Evolutionary conservation across 2,888 invertebrate genomes (phyloP).

Genomic region (Cryptocephalus moraei): DNA sequence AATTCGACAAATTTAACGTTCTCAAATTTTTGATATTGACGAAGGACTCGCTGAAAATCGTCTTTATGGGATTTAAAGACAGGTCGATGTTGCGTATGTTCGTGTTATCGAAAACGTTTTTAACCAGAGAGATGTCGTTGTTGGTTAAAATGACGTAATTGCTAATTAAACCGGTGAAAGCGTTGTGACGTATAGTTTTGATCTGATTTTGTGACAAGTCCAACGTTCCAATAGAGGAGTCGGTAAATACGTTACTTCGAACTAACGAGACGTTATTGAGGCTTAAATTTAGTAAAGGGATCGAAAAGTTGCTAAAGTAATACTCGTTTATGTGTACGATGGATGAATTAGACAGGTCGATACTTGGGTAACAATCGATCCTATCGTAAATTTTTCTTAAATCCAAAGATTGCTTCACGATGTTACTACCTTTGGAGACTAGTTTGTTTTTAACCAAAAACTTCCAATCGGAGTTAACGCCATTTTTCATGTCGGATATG

Average conservation of each 20-base stretch:
- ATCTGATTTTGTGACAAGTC: conserved; percentile 6
- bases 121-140: conserved; percentile 1
- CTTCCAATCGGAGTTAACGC: neutral
- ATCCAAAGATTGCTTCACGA: neutral
- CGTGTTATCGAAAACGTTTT: conserved; percentile 1
- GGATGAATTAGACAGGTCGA: conserved; percentile 8
- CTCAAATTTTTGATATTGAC: neutral
- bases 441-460: neutral
- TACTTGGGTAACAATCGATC: neutral
- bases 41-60: conserved; percentile 3
- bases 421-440: neutral
- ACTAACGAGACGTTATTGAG: conserved; percentile 2
- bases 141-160: neutral
- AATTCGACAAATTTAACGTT: conserved; percentile 3
- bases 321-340: conserved; percentile 3
- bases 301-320: neutral
- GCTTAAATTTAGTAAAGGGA: conserved; percentile 4
- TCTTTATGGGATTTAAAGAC: conserved; percentile 4
- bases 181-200: neutral
- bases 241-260: conserved; percentile 1
- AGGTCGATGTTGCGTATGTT: conserved; percentile 2
- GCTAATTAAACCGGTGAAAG: conserved; percentile 1
- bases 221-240: neutral
- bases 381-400: neutral
- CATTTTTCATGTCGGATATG: neutral